Evolutionary conservation across 2,888 invertebrate genomes (phyloP), one percentile per base, ranked within the genome.

Genomic region (Campoplex capitator): DNA sequence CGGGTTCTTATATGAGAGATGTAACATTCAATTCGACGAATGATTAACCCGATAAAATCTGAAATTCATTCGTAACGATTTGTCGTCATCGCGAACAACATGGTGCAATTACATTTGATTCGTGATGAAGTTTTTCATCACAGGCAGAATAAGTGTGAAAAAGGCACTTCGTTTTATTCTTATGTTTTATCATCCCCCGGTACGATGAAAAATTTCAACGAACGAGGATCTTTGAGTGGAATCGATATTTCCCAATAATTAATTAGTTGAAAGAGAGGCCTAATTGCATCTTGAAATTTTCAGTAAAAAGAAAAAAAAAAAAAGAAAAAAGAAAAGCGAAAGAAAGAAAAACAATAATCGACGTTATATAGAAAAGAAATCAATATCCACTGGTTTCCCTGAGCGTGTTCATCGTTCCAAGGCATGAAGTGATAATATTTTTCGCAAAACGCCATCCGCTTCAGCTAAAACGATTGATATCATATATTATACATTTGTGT

Each of bases 361-460:
- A 54, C 18, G 23, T 38, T 13, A 62, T 58, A 4, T 56, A 18
- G 62, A 58, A 71, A 42, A 62, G 65, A 58, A 38, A 54, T 71
- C n/a, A 62, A 75, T 71, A 76, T 51, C 45, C 42, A 54, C 38
- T 23, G 23, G 38, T 76, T 51, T 58, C 68, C 71, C 38, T 8
- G 73, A 51, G 70, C 51, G 68, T 79, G 48, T 65, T 54, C 62
- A 71, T 75, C 54, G 82, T 75, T 83, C 42, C 68, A 23, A 73
- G 58, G 68, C 51, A 80, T 77, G 80, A 86, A 83, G 79, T 83
- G 82, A 82, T 68, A 68, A 83, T 73, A 76, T 79, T 74, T 84
- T 84, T 79, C 75, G 68, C 81, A 84, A 51, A 74, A 77, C 74
- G 84, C 78, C 81, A 81, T 84, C 81, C 77, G 83, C 84, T 84